Evolutionary conservation across 2,113 vertebrate genomes (phyloP).

Genomic region (Chaetura pelagica): DNA sequence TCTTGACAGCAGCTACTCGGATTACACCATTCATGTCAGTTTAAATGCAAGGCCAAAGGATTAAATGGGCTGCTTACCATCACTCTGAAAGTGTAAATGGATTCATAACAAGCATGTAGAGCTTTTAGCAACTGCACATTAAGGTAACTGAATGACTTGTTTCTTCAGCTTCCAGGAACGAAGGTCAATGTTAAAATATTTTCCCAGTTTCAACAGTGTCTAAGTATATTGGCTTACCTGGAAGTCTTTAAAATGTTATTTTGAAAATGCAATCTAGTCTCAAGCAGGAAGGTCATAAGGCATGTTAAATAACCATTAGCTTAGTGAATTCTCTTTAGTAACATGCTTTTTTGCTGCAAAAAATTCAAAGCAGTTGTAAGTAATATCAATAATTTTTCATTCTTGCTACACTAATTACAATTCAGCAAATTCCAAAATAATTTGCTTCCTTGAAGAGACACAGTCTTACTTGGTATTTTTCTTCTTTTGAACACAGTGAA

Average conservation of each 20-base stretch:
- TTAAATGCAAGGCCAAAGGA: background rate
- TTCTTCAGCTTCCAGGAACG: background rate
- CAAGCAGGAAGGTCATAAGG: background rate
- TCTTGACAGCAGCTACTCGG: background rate
- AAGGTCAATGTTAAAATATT: background rate
- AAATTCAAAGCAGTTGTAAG: constrained; percentile 12
- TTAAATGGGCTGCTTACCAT: background rate
- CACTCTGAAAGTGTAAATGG: background rate
- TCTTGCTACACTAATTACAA: background rate
- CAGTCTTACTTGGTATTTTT: background rate
- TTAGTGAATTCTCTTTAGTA: background rate
- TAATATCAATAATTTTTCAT: background rate
- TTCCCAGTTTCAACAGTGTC: background rate
- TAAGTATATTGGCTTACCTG: background rate
- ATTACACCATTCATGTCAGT: background rate
- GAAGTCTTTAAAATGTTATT: background rate
- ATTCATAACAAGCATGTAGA: background rate
- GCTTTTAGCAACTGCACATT: background rate
- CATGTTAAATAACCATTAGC: background rate
- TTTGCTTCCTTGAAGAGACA: constrained; percentile 17
- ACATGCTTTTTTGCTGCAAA: background rate
- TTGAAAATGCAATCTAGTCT: background rate
- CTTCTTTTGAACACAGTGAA: background rate
- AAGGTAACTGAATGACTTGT: background rate
- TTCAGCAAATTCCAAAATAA: background rate